Conservation (phyloP, 2,888 invertebrate species). For the Nyleta sp. region DNA sequence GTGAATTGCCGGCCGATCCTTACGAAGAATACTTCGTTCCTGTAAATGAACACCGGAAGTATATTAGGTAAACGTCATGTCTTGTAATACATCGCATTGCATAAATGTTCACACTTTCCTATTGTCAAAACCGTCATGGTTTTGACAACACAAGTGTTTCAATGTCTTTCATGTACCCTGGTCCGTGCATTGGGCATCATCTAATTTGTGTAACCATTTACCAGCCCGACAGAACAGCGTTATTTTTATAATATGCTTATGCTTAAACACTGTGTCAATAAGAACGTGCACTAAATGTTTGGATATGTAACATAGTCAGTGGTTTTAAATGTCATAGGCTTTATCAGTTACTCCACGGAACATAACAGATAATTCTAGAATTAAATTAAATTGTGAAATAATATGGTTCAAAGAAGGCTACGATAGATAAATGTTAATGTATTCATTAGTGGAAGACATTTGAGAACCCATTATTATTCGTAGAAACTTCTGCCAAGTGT, state of each 20-base stretch:
- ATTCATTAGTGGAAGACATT: not conserved
- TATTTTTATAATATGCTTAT: conserved; percentile 46
- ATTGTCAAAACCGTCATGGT: conserved; percentile 9
- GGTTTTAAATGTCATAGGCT: conserved; percentile 33
- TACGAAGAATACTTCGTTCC: conserved; percentile 94
- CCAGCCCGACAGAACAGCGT: conserved; percentile 66
- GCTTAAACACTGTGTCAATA: conserved; percentile 39
- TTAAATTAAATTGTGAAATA: no score
- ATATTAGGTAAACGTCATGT: conserved; percentile 92
- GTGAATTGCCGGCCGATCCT: conserved; percentile 85
- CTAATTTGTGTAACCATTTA: conserved; percentile 65
- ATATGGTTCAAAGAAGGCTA: not conserved
- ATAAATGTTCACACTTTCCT: conserved; percentile 27
- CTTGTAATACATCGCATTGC: no score
- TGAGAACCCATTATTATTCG: not conserved
- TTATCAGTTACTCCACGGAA: conserved; percentile 10
- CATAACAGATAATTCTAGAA: no score
- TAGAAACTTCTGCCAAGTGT: conserved; percentile 58
- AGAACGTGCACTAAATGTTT: conserved; percentile 49
- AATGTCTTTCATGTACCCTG: conserved; percentile 43
- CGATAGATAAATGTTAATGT: not conserved
- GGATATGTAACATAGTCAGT: conserved; percentile 25
- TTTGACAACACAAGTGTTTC: conserved; percentile 44
- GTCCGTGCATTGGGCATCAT: conserved; percentile 32
- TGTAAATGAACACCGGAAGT: conserved; percentile 92